These are phyloP conservation scores for Mesoligia furuncula DNA, from an alignment of 2,888 invertebrate genomes.

Conservation along the genomic window DNA sequence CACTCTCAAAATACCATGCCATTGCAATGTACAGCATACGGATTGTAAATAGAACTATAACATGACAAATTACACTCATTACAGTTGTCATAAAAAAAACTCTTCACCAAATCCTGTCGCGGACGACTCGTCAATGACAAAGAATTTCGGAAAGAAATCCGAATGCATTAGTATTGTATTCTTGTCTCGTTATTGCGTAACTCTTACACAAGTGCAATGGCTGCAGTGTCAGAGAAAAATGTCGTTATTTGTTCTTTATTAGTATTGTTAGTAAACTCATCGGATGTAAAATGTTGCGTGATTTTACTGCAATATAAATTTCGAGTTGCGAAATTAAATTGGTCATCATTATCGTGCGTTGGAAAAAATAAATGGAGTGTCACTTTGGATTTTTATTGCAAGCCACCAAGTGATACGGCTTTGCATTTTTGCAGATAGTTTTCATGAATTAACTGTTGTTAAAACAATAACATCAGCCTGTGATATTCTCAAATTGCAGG, in stretches of 20 bases:
- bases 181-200: slow-evolving; percentile 49
- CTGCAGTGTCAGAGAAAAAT: slow-evolving; percentile 23
- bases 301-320: slow-evolving; percentile 28
- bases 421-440: not conserved
- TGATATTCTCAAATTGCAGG: not conserved
- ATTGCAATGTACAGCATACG: not conserved
- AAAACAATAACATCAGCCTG: not conserved
- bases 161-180: slow-evolving; percentile 36
- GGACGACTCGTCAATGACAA: slow-evolving; percentile 54
- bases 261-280: slow-evolving; percentile 32
- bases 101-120: slow-evolving; percentile 23
- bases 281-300: slow-evolving; percentile 39
- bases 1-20: not conserved
- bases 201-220: slow-evolving; percentile 43
- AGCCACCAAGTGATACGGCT: not conserved
- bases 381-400: slow-evolving; percentile 6
- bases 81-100: slow-evolving; percentile 20
- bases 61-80: slow-evolving; percentile 20
- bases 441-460: not conserved
- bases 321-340: slow-evolving; percentile 34
- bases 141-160: slow-evolving; percentile 37
- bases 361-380: slow-evolving; percentile 7
- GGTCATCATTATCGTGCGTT: slow-evolving; percentile 18
- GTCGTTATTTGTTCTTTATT: slow-evolving; percentile 26
- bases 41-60: slow-evolving; percentile 12